These are phyloP conservation scores for Rhabdomys dilectus DNA, from an alignment of 2,113 vertebrate genomes.

Conservation along the genomic window DNA sequence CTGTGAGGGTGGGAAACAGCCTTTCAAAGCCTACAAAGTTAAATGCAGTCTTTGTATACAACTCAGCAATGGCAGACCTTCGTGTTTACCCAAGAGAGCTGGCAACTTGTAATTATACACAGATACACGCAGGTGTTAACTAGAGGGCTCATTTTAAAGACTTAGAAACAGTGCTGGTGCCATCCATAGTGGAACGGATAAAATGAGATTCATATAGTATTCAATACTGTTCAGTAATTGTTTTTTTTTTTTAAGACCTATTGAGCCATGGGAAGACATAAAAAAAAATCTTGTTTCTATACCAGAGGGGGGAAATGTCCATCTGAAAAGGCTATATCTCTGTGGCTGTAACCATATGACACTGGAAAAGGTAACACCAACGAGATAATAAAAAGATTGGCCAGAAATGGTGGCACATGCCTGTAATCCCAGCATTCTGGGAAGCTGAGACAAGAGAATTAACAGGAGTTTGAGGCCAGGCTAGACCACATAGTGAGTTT, in stretches of 20 bases:
- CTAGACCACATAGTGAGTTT: not conserved
- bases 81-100: not conserved
- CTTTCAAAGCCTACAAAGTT: not conserved
- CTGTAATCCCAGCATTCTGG: not conserved
- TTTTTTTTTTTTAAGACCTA: not conserved
- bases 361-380: not conserved
- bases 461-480: not conserved
- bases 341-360: not conserved
- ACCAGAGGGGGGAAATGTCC: not conserved
- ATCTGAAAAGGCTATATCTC: not conserved
- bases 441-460: not conserved
- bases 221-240: not conserved
- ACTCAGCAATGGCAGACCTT: not conserved
- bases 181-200: not conserved
- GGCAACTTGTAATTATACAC: not conserved
- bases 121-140: not conserved
- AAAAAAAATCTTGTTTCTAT: not conserved
- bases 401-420: not conserved
- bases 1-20: not conserved
- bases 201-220: not conserved
- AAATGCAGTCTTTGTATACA: not conserved
- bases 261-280: not conserved
- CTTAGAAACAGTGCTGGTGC: not conserved
- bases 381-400: not conserved
- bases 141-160: too few species aligned